A percentile compares a stretch with the other conserved stretches of the same genome.
phyloP scores from a whole-genome alignment of 2,797 vertebrate genomes.

The Fistularia commersonii region DNA sequence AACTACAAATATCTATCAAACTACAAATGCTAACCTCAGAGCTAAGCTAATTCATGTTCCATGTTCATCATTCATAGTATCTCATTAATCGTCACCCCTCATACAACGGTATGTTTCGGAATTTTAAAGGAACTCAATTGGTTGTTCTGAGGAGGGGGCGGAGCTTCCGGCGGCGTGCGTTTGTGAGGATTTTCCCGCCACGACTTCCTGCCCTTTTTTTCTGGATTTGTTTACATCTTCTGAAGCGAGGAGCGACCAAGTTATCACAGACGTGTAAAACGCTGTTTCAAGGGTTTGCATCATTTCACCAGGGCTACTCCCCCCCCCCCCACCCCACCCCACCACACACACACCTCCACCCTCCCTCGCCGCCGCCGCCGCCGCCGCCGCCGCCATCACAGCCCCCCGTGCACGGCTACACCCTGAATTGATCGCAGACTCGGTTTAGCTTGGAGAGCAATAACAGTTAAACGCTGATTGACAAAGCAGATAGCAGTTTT shows the following conservation, averaged over 20 bases:
- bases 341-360: too few relatives aligned
- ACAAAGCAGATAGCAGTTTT: slow-evolving; percentile 9
- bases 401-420: not conserved
- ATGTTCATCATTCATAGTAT: too few relatives aligned
- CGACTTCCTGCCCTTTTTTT: too few relatives aligned
- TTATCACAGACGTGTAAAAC: slow-evolving; percentile 17
- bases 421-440: slow-evolving; percentile 26
- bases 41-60: too few relatives aligned
- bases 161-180: too few relatives aligned
- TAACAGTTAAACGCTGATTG: slow-evolving; percentile 29
- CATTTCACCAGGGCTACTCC: slow-evolving; percentile 19
- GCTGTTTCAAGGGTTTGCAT: slow-evolving; percentile 50
- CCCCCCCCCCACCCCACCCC: not conserved
- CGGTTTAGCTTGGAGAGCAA: slow-evolving; percentile 43
- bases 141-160: too few relatives aligned
- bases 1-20: too few relatives aligned
- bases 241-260: not conserved
- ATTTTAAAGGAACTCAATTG: too few relatives aligned
- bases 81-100: too few relatives aligned
- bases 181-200: too few relatives aligned
- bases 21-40: too few relatives aligned
- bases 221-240: slow-evolving; percentile 1
- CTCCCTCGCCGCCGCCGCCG: not conserved
- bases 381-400: not conserved
- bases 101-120: too few relatives aligned